Conservation (phyloP, 2,113 vertebrate genomes). For the Conger conger region DNA sequence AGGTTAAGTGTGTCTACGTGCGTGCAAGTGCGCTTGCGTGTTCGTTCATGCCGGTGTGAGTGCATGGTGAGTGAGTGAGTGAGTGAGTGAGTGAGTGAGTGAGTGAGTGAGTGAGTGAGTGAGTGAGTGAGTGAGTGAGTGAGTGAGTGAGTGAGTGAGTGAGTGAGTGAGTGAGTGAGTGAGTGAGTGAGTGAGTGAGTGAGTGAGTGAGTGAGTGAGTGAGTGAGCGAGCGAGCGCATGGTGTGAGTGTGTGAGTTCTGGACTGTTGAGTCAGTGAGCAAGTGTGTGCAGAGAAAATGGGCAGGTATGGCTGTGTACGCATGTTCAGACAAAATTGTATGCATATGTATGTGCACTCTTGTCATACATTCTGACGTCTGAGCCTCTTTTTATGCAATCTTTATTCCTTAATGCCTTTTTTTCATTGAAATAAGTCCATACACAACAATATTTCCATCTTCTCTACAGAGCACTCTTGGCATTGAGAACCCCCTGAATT, state of each 20-base stretch:
- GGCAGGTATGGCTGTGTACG: no score
- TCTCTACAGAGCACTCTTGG: neutral
- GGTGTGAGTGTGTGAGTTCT: neutral
- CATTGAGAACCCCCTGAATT: neutral
- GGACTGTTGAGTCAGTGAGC: no score
- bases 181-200: neutral
- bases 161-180: no score
- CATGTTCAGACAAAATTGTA: neutral
- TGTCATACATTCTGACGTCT: neutral
- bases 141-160: neutral
- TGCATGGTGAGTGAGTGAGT: neutral
- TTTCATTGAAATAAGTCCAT: neutral
- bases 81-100: neutral
- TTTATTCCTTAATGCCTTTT: neutral
- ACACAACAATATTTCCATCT: neutral
- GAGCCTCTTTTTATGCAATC: neutral
- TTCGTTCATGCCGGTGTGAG: neutral
- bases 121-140: neutral
- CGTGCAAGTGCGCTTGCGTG: neutral
- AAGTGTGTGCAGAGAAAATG: no score
- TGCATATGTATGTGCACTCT: neutral
- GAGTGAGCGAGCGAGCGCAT: neutral
- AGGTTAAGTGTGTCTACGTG: neutral
- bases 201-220: neutral
- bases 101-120: no score